Percentiles rank a stretch among this genome's conserved stretches.
Evolutionary conservation across 2,888 invertebrate genomes (phyloP).

Genomic region (Drosophila melanosoma): DNA sequence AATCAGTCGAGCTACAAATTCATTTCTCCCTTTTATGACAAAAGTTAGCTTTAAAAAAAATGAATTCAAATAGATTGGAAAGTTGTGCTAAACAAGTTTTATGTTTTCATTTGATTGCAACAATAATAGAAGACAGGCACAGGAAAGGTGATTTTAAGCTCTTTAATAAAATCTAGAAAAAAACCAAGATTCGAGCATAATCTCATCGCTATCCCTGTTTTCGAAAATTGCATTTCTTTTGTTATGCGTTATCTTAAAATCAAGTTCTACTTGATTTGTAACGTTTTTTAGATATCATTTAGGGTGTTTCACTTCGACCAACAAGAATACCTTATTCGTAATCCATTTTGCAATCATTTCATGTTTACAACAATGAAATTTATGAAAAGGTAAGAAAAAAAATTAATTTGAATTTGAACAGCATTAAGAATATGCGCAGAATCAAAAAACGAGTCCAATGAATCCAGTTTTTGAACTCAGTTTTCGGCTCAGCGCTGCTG

Average conservation of each 20-base stretch:
- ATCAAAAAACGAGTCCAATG: conserved; percentile 50
- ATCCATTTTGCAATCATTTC: conserved; percentile 37
- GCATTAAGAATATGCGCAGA: conserved; percentile 38
- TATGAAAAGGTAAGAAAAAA: conserved; percentile 36
- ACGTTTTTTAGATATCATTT: conserved; percentile 17
- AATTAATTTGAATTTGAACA: conserved; percentile 63
- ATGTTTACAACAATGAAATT: conserved; percentile 46
- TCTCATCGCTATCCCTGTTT: not conserved
- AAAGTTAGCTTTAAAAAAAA: not conserved
- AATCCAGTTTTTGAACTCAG: conserved; percentile 47
- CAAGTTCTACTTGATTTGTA: conserved; percentile 32
- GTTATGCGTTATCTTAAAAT: conserved; percentile 1
- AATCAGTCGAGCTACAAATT: not conserved
- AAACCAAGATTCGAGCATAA: not conserved
- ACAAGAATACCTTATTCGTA: conserved; percentile 19
- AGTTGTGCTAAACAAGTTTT: not conserved
- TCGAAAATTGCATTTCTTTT: conserved; percentile 1
- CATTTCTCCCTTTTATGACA: not conserved
- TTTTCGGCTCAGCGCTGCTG: conserved; percentile 30
- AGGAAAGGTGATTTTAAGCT: not conserved
- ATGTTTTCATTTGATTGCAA: not conserved
- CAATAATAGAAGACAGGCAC: not conserved
- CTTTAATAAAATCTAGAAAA: not conserved
- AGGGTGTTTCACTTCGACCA: conserved; percentile 10
- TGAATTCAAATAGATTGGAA: not conserved